These are phyloP conservation scores for Argentina silus DNA, from an alignment of 2,797 vertebrate genomes.

Conservation along the genomic window DNA sequence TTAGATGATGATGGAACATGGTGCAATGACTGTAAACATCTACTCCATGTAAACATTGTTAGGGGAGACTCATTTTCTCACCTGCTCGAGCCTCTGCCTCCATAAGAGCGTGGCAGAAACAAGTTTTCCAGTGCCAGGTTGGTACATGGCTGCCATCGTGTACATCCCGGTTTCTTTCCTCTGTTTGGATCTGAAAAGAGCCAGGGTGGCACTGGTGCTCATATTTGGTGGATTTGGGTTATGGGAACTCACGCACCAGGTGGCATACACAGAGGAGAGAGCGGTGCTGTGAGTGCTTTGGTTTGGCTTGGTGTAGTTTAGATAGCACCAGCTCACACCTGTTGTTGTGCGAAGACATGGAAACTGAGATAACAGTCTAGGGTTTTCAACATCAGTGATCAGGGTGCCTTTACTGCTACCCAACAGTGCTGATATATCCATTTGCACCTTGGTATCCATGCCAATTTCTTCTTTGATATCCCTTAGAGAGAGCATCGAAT, in stretches of 20 bases:
- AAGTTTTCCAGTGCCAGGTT: conserved; percentile 88
- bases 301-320: conserved; percentile 96
- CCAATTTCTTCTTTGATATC: conserved; percentile 77
- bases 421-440: conserved; percentile 83
- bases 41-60: not conserved
- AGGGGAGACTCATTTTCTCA: conserved; percentile 62
- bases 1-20: not conserved
- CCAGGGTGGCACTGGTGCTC: conserved; percentile 89
- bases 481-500: conserved; percentile 69
- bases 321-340: conserved; percentile 98
- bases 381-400: conserved; percentile 83
- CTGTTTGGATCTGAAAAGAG: conserved; percentile 92
- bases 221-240: conserved; percentile 94
- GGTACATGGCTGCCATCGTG: conserved; percentile 91
- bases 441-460: conserved; percentile 72
- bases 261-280: conserved; percentile 90
- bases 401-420: conserved; percentile 74
- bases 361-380: conserved; percentile 88
- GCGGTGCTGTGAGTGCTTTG: conserved; percentile 83
- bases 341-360: conserved; percentile 96
- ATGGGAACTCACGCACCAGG: conserved; percentile 93
- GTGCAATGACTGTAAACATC: not conserved
- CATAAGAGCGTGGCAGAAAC: conserved; percentile 90
- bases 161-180: conserved; percentile 86
- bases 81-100: conserved; percentile 91